Conservation (phyloP, 2,113 vertebrate species). For the Pangasianodon hypophthalmus region DNA sequence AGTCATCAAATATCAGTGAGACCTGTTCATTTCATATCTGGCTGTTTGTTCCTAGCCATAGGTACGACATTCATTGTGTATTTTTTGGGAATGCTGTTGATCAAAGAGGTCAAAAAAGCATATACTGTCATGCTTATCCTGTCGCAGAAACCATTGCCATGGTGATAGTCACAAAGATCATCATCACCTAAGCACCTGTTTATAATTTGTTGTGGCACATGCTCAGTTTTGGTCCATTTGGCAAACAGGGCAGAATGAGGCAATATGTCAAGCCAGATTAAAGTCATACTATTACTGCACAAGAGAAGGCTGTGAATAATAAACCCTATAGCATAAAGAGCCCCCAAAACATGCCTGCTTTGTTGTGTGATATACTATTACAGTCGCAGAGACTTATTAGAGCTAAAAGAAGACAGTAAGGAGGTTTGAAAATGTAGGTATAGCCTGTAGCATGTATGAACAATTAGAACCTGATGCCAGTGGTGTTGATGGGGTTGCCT, state of each 20-base stretch:
- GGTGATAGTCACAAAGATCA: constrained; percentile 48
- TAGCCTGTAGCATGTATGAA: not conserved
- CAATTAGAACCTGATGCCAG: not conserved
- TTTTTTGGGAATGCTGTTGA: not conserved
- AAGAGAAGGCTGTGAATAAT: not conserved
- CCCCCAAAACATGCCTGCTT: not conserved
- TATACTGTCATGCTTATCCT: not conserved
- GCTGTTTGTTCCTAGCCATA: not conserved
- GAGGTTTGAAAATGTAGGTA: no score
- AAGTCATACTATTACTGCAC: not conserved
- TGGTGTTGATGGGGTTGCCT: not conserved
- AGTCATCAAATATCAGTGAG: not conserved
- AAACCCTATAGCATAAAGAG: not conserved
- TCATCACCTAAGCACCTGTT: constrained; percentile 35
- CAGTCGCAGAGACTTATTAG: not conserved
- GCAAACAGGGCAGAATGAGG: constrained; percentile 27
- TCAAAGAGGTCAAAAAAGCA: not conserved
- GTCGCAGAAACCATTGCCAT: constrained; percentile 38
- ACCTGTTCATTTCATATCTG: not conserved
- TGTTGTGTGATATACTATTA: not conserved
- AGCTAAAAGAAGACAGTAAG: not conserved
- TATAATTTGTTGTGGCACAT: constrained; percentile 46
- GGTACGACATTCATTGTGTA: not conserved
- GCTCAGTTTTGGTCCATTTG: constrained; percentile 5
- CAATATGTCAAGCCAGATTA: constrained; percentile 36